Conservation (phyloP, 2,797 vertebrate genomes). For the Capromys pilorides region DNA sequence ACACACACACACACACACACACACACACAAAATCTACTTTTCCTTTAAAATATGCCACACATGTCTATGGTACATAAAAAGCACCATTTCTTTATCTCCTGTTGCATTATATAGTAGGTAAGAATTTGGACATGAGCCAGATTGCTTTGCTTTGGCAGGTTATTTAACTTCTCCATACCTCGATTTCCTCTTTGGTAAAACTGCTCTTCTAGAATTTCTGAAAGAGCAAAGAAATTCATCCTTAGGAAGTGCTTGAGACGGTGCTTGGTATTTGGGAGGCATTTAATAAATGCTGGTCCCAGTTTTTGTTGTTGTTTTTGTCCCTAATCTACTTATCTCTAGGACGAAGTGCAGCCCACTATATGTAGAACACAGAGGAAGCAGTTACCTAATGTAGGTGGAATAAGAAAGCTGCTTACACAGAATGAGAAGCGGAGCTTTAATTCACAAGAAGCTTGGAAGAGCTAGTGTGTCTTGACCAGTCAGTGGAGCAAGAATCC, state of each 20-base stretch:
- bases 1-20: too few relatives aligned
- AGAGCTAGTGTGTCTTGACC: not conserved
- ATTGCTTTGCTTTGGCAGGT: not conserved
- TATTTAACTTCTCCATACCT: not conserved
- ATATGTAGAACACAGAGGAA: not conserved
- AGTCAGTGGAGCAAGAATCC: not conserved
- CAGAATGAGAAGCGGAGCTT: not conserved
- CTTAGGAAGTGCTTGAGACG: not conserved
- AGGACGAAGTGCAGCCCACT: not conserved
- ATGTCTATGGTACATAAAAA: not conserved
- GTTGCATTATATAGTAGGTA: not conserved
- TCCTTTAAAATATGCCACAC: constrained; percentile 12
- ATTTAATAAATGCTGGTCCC: not conserved
- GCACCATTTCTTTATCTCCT: not conserved
- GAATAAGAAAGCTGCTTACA: not conserved
- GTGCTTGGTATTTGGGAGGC: not conserved
- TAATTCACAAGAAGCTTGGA: not conserved
- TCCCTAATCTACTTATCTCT: not conserved
- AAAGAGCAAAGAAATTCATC: not conserved
- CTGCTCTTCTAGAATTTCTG: not conserved
- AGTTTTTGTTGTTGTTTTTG: not conserved
- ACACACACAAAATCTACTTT: not conserved
- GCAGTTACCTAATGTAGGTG: not conserved
- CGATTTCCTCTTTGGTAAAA: constrained; percentile 14
- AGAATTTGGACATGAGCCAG: not conserved